A percentile compares a stretch with the other conserved stretches of the same genome.
Evolutionary conservation across 2,888 invertebrate species (phyloP).

Genomic region (Plebejus anna): DNA sequence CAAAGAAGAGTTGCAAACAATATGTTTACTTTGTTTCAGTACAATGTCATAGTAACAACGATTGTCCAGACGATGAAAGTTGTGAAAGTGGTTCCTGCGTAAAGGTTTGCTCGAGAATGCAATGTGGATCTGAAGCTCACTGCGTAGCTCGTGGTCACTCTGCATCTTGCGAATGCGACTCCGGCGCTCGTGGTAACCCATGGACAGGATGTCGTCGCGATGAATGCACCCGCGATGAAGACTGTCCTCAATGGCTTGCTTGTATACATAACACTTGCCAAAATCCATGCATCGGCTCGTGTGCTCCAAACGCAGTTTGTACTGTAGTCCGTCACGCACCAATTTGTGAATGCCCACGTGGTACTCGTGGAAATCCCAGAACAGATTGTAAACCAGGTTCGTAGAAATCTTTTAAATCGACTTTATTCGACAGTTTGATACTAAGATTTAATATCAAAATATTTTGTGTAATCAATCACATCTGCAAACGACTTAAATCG

Average conservation of each 20-base stretch:
- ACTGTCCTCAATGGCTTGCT: slow-evolving; percentile 89
- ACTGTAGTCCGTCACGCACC: slow-evolving; percentile 87
- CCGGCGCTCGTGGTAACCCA: slow-evolving; percentile 88
- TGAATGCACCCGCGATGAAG: slow-evolving; percentile 87
- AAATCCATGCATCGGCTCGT: slow-evolving; percentile 91
- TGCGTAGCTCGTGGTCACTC: slow-evolving; percentile 89
- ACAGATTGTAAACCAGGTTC: slow-evolving; percentile 82
- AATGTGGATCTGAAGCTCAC: slow-evolving; percentile 89
- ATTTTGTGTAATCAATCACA: neutral
- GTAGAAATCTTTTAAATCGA: slow-evolving; percentile 23
- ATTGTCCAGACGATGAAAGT: slow-evolving; percentile 89
- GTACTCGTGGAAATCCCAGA: slow-evolving; percentile 88
- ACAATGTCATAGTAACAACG: slow-evolving; percentile 91
- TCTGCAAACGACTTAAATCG: neutral
- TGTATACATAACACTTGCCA: slow-evolving; percentile 89
- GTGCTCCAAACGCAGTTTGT: slow-evolving; percentile 88
- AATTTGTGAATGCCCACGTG: slow-evolving; percentile 90
- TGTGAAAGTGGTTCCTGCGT: slow-evolving; percentile 90
- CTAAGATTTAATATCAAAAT: neutral
- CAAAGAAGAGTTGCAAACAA: slow-evolving; percentile 6
- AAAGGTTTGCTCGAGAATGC: slow-evolving; percentile 88
- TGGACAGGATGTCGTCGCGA: slow-evolving; percentile 87
- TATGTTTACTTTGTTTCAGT: slow-evolving; percentile 68
- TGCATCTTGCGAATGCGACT: slow-evolving; percentile 88
- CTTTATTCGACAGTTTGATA: neutral